Conservation (phyloP, 1,140 invertebrate genomes). For the Drosophila ercepeae region DNA sequence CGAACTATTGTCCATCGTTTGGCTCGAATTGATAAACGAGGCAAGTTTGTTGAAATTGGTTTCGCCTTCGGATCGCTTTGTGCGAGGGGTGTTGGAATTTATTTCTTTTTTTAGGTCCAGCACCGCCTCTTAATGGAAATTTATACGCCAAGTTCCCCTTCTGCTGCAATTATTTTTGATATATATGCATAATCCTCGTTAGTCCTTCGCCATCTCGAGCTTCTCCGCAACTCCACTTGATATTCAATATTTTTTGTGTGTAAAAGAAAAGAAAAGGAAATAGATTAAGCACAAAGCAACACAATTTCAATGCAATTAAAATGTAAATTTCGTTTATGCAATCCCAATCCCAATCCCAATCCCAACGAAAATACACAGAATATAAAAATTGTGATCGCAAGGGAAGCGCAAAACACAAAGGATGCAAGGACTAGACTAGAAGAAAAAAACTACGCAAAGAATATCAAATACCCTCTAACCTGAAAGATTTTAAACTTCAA, state of each 20-base stretch:
- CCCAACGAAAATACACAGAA: slow-evolving; percentile 7
- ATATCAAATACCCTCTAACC: neutral
- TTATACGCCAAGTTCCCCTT: slow-evolving; percentile 63
- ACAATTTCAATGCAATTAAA: slow-evolving; percentile 80
- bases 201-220: slow-evolving; percentile 14
- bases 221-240: slow-evolving; percentile 48
- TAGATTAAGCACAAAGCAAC: slow-evolving; percentile 64
- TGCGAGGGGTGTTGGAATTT: slow-evolving; percentile 71
- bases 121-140: slow-evolving; percentile 70
- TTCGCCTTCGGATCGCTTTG: slow-evolving; percentile 37
- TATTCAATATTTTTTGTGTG: slow-evolving; percentile 70
- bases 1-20: slow-evolving; percentile 72
- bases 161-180: slow-evolving; percentile 66
- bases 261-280: slow-evolving; percentile 43
- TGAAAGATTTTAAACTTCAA: too few species aligned
- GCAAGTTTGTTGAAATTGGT: slow-evolving; percentile 76
- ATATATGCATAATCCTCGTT: slow-evolving; percentile 52
- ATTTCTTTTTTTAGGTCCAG: slow-evolving; percentile 62
- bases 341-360: slow-evolving; percentile 40
- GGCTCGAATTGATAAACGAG: slow-evolving; percentile 66
- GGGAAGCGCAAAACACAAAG: slow-evolving; percentile 11
- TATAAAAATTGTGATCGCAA: slow-evolving; percentile 1
- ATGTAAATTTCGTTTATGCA: slow-evolving; percentile 79
- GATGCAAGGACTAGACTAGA: neutral
- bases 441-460: neutral